Percentiles rank a stretch among this genome's conserved stretches.
Evolutionary conservation across 2,113 vertebrate species (phyloP).

Genomic region (Excalfactoria chinensis): DNA sequence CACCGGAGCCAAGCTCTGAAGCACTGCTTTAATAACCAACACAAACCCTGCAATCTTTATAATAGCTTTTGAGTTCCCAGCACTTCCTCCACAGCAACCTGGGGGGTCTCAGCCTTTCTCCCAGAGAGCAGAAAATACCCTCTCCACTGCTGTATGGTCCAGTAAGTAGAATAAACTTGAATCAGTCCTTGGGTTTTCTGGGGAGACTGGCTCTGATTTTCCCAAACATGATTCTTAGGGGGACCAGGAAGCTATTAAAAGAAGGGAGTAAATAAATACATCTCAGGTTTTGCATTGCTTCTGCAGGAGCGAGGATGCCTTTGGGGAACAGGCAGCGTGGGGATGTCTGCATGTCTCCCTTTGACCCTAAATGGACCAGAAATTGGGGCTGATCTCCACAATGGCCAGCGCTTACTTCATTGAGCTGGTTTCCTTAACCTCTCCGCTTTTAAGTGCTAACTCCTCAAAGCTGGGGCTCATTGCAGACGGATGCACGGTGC

Average conservation of each 20-base stretch:
- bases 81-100: background rate
- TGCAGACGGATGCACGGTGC: background rate
- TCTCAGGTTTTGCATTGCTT: background rate
- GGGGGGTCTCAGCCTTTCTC: background rate
- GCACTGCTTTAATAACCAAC: slow-evolving; percentile 46
- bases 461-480: background rate
- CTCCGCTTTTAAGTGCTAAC: rapidly evolving
- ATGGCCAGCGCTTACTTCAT: background rate
- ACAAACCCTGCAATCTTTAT: slow-evolving; percentile 12
- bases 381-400: background rate
- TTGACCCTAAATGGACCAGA: background rate
- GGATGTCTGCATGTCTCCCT: background rate
- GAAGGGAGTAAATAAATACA: background rate
- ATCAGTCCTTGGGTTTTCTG: background rate
- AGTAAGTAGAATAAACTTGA: background rate
- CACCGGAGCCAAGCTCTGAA: background rate
- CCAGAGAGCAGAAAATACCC: background rate
- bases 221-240: background rate
- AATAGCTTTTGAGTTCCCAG: slow-evolving; percentile 48
- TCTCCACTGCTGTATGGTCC: background rate
- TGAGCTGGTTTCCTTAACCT: background rate
- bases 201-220: background rate
- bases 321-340: background rate
- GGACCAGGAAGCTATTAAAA: slow-evolving; percentile 21
- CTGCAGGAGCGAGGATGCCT: background rate